Evolutionary conservation across 2,797 vertebrate genomes (phyloP), one percentile per base, ranked within the genome.

Genomic region (Sebastes steindachneri): DNA sequence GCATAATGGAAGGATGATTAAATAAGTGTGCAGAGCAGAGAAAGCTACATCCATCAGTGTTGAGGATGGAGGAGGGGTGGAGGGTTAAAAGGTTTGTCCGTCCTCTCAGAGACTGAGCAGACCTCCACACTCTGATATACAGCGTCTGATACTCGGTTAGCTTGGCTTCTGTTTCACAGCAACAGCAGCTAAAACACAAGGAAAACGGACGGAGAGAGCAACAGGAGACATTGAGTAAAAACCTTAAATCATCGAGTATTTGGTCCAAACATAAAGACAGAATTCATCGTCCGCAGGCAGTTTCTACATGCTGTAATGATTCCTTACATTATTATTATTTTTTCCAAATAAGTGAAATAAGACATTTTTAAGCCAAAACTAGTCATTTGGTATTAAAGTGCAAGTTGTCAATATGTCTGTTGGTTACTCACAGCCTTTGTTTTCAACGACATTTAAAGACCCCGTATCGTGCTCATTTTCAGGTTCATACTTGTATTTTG

Each of bases 1-100:
- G 72, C 84, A 35, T 91, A 89, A 93, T 91, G 92, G 88, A 89
- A 54, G 84, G 65, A 88, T 90, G 90, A 94, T 91, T 87, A 89
- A 94, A 92, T 90, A 89, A 93, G 84, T 70, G 77, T 54, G 26
- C 58, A 26, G 80, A 79, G 83, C 79, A 71, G 72, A 80, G 80
- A 89, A 53, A 77, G 85, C 88, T 92, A 83, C 92, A 93, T 94
- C 90, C 90, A 90, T 94, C 90, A 91, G 72, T 3, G 79, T 2
- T 17, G 10, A 1, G 37, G 41, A 28, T 26, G 82, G 79, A 62
- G 75, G 80, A 48, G 70, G 67, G 14, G 57, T 0, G 31, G 66
- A 28, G 53, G 68, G 76, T n/a, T 72, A 83, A 85, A 73, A 83
- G 84, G 60, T 51, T 79, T 62, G 55, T 57, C 35, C 29, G 15